Percentiles rank a stretch among this genome's conserved stretches.
phyloP scores from a whole-genome alignment of 2,797 vertebrate genomes.

The Spea hammondii region DNA sequence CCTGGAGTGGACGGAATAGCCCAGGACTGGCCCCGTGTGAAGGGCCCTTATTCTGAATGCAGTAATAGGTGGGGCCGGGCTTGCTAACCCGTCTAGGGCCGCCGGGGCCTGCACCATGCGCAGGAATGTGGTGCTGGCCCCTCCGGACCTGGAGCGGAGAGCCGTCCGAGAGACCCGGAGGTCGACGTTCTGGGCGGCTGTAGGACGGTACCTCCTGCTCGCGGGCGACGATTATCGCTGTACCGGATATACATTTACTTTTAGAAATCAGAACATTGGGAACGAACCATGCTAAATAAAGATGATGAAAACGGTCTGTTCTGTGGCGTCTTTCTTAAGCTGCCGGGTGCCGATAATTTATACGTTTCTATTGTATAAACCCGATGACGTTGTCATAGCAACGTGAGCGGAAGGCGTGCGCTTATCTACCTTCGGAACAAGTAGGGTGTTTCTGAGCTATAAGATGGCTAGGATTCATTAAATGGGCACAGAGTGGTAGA shows the following conservation, averaged over 20 bases:
- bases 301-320: neutral
- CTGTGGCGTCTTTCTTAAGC: no score
- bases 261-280: neutral
- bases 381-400: no score
- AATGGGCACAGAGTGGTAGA: no score
- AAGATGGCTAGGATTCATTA: no score
- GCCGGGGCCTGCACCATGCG: neutral
- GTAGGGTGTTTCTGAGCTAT: no score
- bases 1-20: neutral
- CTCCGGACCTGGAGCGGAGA: neutral
- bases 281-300: constrained; percentile 17
- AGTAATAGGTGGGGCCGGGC: constrained; percentile 1
- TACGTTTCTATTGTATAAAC: no score
- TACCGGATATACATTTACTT: neutral
- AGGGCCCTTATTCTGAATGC: neutral
- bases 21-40: neutral
- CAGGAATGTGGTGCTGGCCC: neutral
- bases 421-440: no score
- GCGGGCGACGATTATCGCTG: neutral
- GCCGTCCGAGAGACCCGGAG: neutral
- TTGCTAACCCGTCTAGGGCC: neutral
- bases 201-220: neutral
- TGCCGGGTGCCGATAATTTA: no score
- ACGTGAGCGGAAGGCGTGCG: no score
- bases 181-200: neutral